A percentile compares a stretch with the other conserved stretches of the same genome.
Evolutionary conservation across 2,113 vertebrate species (phyloP).

Genomic region (Dromas ardeola): DNA sequence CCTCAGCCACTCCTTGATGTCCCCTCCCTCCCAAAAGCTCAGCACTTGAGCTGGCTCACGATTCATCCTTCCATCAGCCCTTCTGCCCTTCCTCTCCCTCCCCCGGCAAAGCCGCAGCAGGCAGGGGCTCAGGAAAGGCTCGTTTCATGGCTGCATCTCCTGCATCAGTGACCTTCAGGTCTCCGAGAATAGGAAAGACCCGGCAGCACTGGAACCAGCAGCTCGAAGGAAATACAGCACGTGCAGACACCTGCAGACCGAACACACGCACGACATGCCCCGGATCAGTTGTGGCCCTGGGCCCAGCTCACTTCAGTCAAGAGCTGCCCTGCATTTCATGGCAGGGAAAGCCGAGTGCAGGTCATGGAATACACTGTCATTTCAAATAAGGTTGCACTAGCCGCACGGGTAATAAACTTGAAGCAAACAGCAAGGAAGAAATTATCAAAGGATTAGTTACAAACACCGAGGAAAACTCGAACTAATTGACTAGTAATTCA

Average conservation of each 20-base stretch:
- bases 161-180: rapidly evolving
- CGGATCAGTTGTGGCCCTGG: rapidly evolving
- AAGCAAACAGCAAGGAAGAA: not conserved
- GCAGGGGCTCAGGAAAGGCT: not conserved
- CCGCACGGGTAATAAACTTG: too few species aligned
- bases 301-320: not conserved
- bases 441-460: not conserved
- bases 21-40: not conserved
- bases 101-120: not conserved
- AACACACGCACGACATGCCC: not conserved
- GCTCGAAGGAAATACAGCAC: rapidly evolving
- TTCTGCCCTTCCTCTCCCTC: not conserved
- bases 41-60: not conserved
- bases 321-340: not conserved
- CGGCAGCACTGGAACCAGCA: not conserved
- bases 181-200: not conserved
- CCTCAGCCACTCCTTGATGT: not conserved
- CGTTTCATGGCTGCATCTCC: not conserved
- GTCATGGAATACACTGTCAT: not conserved
- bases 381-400: not conserved
- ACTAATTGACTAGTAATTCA: not conserved
- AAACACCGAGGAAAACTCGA: not conserved
- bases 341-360: not conserved
- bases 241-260: not conserved
- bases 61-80: not conserved